Evolutionary conservation across 2,113 vertebrate genomes (phyloP).

Genomic region (Heteronetta atricapilla): DNA sequence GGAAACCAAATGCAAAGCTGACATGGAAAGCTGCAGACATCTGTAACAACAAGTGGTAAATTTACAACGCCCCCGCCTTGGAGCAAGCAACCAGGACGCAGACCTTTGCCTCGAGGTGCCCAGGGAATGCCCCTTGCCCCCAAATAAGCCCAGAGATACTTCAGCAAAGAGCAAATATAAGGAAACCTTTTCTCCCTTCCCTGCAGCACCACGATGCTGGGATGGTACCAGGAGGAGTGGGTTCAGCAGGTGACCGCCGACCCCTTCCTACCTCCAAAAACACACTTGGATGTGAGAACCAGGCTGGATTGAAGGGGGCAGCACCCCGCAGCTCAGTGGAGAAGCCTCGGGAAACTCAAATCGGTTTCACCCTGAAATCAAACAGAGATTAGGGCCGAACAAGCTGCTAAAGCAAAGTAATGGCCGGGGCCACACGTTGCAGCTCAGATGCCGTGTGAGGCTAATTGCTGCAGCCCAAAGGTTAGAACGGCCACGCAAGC

Average conservation of each 20-base stretch:
- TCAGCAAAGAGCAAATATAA: accelerated
- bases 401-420: neutral
- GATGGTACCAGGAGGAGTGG: neutral
- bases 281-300: neutral
- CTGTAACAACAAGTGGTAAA: conserved; percentile 19
- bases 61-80: neutral
- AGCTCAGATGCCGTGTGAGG: conserved; percentile 20
- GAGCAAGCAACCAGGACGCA: neutral
- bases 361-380: conserved; percentile 55
- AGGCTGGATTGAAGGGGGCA: neutral
- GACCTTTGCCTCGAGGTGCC: neutral
- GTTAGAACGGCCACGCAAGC: conserved; percentile 29
- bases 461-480: conserved; percentile 51
- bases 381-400: conserved; percentile 60
- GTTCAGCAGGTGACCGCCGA: neutral
- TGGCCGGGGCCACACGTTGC: neutral
- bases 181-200: accelerated
- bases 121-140: neutral
- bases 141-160: accelerated
- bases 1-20: neutral
- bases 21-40: conserved; percentile 4
- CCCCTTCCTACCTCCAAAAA: neutral
- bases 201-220: accelerated
- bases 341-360: conserved; percentile 54
- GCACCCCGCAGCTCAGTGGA: conserved; percentile 3